Evolutionary conservation across 2,113 vertebrate genomes (phyloP).

Genomic region (Rissa tridactyla): DNA sequence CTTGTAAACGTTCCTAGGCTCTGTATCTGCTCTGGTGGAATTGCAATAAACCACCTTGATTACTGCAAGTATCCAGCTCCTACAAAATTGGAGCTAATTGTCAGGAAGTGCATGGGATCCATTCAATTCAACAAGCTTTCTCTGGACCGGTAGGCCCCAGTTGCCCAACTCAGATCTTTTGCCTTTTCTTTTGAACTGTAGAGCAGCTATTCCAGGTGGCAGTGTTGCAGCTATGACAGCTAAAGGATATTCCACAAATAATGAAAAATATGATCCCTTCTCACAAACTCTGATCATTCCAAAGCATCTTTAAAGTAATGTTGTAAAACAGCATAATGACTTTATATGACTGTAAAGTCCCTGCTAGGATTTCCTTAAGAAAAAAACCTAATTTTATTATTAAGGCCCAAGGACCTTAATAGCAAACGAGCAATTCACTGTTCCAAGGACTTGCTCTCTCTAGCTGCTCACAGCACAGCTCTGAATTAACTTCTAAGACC

Average conservation of each 20-base stretch:
- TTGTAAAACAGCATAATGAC: slow-evolving; percentile 16
- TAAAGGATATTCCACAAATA: slow-evolving; percentile 16
- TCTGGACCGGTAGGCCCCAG: background rate
- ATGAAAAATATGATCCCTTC: background rate
- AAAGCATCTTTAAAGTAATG: background rate
- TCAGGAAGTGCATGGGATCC: background rate
- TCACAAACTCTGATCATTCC: slow-evolving; percentile 6
- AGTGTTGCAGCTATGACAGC: background rate
- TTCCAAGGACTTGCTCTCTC: background rate
- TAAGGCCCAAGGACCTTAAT: background rate
- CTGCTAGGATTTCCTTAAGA: slow-evolving; percentile 34
- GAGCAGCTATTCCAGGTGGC: background rate
- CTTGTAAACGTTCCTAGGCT: background rate
- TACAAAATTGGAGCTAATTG: background rate
- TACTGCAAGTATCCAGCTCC: background rate
- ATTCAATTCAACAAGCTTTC: background rate
- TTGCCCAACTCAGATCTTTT: background rate
- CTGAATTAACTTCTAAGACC: slow-evolving; percentile 40
- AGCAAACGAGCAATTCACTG: slow-evolving; percentile 30
- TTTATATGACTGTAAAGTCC: background rate
- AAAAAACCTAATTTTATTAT: slow-evolving; percentile 22
- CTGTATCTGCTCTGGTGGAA: background rate
- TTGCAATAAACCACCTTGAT: background rate
- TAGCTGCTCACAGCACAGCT: slow-evolving; percentile 10
- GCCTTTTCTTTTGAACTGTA: background rate